Base-by-base conservation (phyloP, 1,140 invertebrate genomes). In the Oppia nitens region DNA sequence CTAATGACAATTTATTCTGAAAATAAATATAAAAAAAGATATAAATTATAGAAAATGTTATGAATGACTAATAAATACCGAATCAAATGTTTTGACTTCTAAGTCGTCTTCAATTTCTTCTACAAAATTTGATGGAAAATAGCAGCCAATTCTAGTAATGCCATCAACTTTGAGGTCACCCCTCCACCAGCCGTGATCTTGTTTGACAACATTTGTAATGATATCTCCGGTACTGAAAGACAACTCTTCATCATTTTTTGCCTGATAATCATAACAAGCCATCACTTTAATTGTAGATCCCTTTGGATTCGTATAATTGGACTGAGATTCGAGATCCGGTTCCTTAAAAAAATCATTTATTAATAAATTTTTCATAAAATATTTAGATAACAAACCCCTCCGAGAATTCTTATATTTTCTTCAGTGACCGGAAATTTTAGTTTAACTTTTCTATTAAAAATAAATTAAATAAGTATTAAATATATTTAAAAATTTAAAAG, bases 41-140 rank as follows among this genome's bases (percentile, higher is more conserved):
- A 17, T 40, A 40, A 40, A 6, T 40, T 9, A 17, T 6, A 40
- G 32, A 40, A 40, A 40, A 17, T 9, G 32, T 40, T 40, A n/a
- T 40, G 32, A 40, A 40, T n/a, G n/a, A n/a, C 32, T 9, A 40
- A 40, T 40, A 17, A 40, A 17, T 40, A 17, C 32, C 32, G 6
- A 9, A 17, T 40, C 32, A 17, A 40, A 40, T 9, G 32, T 9
- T 40, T 40, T 6, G 17, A 40, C 32, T 6, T 50, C n/a, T 50
- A 73, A 76, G 61, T 79, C 78, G 60, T 85, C 82, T 57, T 87
- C 84, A 45, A 94, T 82, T 74, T 89, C 87, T 70, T 88, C 82
- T 0, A 95, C 91, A 68, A 90, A 91, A 74, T 90, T 93, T 2
- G 86, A 83, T 0, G 92, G 93, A 71, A 97, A 92, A 83, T 85